Conservation (phyloP, 2,113 vertebrate genomes). For the Phyllostomus discolor region DNA sequence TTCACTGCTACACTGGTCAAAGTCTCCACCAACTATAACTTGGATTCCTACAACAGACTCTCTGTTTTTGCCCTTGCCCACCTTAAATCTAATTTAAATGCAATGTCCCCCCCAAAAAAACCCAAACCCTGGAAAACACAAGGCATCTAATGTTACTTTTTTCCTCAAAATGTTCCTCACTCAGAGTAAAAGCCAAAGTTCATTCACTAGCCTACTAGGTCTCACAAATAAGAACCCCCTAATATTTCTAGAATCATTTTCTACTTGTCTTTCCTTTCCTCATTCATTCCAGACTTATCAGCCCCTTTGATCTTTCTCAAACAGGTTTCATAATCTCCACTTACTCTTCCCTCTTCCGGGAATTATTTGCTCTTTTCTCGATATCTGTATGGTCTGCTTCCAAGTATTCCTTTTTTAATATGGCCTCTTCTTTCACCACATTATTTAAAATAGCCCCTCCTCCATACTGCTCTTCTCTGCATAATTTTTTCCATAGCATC, state of each 20-base stretch:
- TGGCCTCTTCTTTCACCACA: background rate
- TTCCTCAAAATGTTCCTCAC: background rate
- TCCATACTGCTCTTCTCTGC: background rate
- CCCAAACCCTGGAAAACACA: background rate
- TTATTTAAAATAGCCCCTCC: background rate
- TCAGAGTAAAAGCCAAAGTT: slow-evolving; percentile 7
- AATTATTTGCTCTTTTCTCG: background rate
- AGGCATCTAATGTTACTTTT: background rate
- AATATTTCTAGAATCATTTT: background rate
- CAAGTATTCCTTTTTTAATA: background rate
- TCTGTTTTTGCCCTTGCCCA: background rate
- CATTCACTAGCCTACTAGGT: background rate
- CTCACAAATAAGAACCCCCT: background rate
- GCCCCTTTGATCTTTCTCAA: background rate
- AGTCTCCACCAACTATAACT: background rate
- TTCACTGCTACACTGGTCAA: background rate
- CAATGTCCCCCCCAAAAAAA: background rate
- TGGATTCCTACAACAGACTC: background rate
- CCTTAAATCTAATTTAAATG: background rate
- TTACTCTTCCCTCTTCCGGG: background rate
- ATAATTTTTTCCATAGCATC: background rate
- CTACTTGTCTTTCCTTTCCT: background rate
- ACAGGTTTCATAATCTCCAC: background rate
- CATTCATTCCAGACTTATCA: background rate
- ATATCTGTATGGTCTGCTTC: background rate